Evolutionary conservation across 2,113 vertebrate genomes (phyloP), one percentile per base, ranked within the genome.

Genomic region (Phaethornis superciliosus): DNA sequence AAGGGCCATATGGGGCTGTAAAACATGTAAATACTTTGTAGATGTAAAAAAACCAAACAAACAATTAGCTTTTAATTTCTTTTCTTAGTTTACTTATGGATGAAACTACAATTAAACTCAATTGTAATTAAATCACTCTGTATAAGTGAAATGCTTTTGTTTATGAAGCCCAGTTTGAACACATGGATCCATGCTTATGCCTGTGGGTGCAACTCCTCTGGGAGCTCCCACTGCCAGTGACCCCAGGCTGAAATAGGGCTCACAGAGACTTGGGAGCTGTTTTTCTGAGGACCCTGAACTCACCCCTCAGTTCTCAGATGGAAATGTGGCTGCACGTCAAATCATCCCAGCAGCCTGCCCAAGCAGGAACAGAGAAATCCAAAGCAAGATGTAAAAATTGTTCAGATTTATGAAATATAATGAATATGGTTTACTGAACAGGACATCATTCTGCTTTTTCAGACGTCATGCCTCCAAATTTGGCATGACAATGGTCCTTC

Each of bases 71-170:
- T 80, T 71, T 42, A 1, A 67, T 70, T 69, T 85, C 21, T 32
- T 84, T 72, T 26, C 14, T 59, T 81, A 14, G 37, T 88, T 88
- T 81, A 71, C 23, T 63, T 56, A 28, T 5, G 19, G n/a, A 55
- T 56, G 56, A 69, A 82, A 72, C 9, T 56, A 90, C 74, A 93
- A 90, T 46, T 90, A 94, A 93, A 86, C 13, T 85, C 46, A 63
- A 30, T 56, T 95, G 37, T 70, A 91, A 89, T 96, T 93, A 87
- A 93, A 96, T 89, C 81, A 70, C 28, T 79, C 90, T 70, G 30
- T 74, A 8, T 28, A 94, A 95, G 55, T 95, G 47, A 95, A 93
- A 95, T 83, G 75, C n/a, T 89, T 94, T 81, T 95, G 51, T 86
- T 95, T 67, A 68, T 60, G 67, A 93, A 92, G 77, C 44, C 33